Base-by-base conservation (phyloP, 2,797 vertebrate species). In the Spatula versicolor region DNA sequence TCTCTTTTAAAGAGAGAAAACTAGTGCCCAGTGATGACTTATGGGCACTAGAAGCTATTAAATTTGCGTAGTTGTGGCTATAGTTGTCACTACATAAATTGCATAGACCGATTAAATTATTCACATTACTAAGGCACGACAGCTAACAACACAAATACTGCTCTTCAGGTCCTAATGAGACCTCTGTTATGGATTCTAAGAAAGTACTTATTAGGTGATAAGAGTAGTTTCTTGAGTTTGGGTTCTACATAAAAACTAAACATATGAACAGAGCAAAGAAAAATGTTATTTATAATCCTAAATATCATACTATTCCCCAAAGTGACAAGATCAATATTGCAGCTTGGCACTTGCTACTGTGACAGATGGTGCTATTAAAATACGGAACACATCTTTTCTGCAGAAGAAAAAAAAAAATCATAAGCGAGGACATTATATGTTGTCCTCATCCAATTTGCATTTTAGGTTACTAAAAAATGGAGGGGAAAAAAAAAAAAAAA, bases 301-400 rank as follows among this genome's bases (percentile, higher is more conserved):
- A 97, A 98, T 97, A 98, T 95, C 97, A 97, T 91, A 92, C 93
- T 69, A 94, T 95, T 98, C 96, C 96, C 97, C 64, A 83, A 96
- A 97, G 97, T 97, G 97, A 97, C 97, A 97, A 97, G 95, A 97
- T 98, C 97, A 97, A 97, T 98, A 97, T 89, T 98, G 93, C 93
- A 93, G 48, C 96, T 96, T 97, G n/a, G 90, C 96, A 92, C 96
- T 89, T 80, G 90, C 74, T 90, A 63, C 75, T 16, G 78, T 97
- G 95, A 97, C 98, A 98, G 97, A 97, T 95, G 97, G 96, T 95
- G 87, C 96, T 96, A 95, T 97, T 96, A 97, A 97, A 97, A 97
- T 83, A 92, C 88, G 45, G 93, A 97, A 89, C 72, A 58, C 95
- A 87, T 91, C 90, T 96, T 94, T 96, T 77, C 71, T 81, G 67